Evolutionary conservation across 1,140 invertebrate genomes (phyloP), one percentile per base, ranked within the genome.

Genomic region (Drosophila oshimai): DNA sequence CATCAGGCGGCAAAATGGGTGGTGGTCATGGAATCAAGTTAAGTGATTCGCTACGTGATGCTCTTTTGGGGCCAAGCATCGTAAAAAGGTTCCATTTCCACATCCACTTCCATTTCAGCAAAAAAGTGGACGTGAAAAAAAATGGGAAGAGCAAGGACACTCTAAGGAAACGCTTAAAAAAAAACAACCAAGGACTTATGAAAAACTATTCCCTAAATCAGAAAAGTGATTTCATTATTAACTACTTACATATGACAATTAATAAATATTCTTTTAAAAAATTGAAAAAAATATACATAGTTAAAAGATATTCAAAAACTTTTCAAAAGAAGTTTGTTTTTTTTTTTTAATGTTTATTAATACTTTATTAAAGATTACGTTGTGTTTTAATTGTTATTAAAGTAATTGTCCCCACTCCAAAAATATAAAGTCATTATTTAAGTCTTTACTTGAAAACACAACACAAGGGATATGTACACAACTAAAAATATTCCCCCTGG

Each of bases 41-140:
- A 90, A 90, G 89, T 90, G 88, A 90, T 89, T 90, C 78, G 62
- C 79, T 90, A 90, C 89, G 89, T 90, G 89, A 80, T 81, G 68
- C 81, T 80, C 80, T 75, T 80, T 53, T 58, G 68, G 42, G 46
- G 17, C 4, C 34, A 20, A 41, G 36, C 20, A 9, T 42, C 65
- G 17, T 70, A 71, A 70, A 71, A 71, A 60, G 53, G 42, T 60
- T 29, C 34, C 34, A n/a, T n/a, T n/a, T n/a, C n/a, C n/a, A n/a
- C n/a, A n/a, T n/a, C n/a, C n/a, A n/a, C n/a, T n/a, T n/a, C n/a
- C n/a, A n/a, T n/a, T n/a, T n/a, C n/a, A 6, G 24, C 17, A 37
- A 67, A 57, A 26, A 57, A 74, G 50, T n/a, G 29, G 24, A 72
- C 24, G 34, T 57, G 29, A 24, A 55, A 42, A 46, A 34, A 53